Evolutionary conservation across 2,888 invertebrate genomes (phyloP).

Genomic region (Nysson spinosus): DNA sequence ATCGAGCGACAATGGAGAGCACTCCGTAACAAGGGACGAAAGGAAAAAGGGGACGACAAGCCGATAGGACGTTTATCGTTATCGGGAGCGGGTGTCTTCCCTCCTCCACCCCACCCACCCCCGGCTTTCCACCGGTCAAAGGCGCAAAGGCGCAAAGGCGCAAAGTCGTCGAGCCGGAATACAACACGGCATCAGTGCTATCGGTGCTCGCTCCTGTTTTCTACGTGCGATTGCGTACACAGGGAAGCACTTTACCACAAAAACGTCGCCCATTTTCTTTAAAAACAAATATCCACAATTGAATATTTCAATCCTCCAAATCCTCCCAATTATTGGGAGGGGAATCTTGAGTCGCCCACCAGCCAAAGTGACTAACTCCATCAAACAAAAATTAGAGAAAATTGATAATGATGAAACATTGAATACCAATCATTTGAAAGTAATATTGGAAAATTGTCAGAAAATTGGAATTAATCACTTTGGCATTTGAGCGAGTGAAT

Average conservation of each 20-base stretch:
- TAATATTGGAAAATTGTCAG: no score
- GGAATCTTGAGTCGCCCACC: no score
- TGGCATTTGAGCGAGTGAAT: no score
- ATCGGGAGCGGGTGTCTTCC: slow-evolving; percentile 63
- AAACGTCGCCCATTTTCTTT: no score
- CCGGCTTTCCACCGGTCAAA: slow-evolving; percentile 11
- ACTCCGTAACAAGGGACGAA: slow-evolving; percentile 25
- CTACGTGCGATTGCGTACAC: slow-evolving; percentile 25
- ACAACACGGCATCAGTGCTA: slow-evolving; percentile 52
- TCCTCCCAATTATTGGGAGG: no score
- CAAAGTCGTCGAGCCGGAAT: slow-evolving; percentile 68
- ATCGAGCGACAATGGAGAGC: slow-evolving; percentile 31
- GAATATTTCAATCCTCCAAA: no score
- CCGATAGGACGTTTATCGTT: slow-evolving; percentile 70
- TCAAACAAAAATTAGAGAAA: no score
- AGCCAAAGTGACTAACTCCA: no score
- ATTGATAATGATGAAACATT: no score
- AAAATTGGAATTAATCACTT: no score
- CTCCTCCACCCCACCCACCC: slow-evolving; percentile 35
- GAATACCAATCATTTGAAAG: no score
- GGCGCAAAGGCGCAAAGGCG: slow-evolving; percentile 27
- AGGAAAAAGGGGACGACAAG: slow-evolving; percentile 45
- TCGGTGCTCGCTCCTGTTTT: slow-evolving; percentile 57
- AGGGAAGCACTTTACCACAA: not conserved
- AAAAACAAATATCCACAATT: no score